Evolutionary conservation across 2,888 invertebrate species (phyloP).

Genomic region (Nasonovia ribisnigri): DNA sequence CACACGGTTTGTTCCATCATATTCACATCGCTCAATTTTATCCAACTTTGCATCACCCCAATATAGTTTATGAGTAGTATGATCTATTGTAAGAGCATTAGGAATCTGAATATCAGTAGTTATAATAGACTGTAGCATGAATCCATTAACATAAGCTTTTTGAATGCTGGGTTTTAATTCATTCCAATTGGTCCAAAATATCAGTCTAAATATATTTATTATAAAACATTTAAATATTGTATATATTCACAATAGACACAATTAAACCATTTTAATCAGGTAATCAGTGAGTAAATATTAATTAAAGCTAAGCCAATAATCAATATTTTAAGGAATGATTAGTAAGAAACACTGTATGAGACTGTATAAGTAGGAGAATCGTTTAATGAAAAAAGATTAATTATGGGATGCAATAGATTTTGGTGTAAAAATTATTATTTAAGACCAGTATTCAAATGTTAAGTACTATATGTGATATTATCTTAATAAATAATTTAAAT

Average conservation of each 20-base stretch:
- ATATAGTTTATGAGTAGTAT: conserved; percentile 81
- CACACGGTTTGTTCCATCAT: conserved; percentile 82
- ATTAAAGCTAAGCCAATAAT: neutral
- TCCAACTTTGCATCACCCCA: conserved; percentile 89
- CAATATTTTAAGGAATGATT: neutral
- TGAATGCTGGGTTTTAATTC: conserved; percentile 84
- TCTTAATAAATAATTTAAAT: neutral
- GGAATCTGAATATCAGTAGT: conserved; percentile 87
- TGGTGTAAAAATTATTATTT: neutral
- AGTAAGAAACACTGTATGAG: too few relatives aligned
- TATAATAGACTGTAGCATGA: conserved; percentile 79
- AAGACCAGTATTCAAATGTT: neutral
- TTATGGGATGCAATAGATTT: neutral
- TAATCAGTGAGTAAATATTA: neutral
- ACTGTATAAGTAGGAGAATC: neutral
- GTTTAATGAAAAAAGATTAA: neutral
- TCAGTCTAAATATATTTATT: conserved; percentile 71
- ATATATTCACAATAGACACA: neutral
- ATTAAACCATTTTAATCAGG: neutral
- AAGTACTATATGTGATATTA: neutral
- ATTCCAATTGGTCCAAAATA: conserved; percentile 95
- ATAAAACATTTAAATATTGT: conserved; percentile 9
- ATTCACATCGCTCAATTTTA: conserved; percentile 85
- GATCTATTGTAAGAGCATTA: conserved; percentile 85
- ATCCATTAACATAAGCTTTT: conserved; percentile 80